Percentiles rank a stretch among this genome's conserved stretches.
Evolutionary conservation across 1,140 invertebrate species (phyloP).

Genomic region (Pollicipes pollicipes): DNA sequence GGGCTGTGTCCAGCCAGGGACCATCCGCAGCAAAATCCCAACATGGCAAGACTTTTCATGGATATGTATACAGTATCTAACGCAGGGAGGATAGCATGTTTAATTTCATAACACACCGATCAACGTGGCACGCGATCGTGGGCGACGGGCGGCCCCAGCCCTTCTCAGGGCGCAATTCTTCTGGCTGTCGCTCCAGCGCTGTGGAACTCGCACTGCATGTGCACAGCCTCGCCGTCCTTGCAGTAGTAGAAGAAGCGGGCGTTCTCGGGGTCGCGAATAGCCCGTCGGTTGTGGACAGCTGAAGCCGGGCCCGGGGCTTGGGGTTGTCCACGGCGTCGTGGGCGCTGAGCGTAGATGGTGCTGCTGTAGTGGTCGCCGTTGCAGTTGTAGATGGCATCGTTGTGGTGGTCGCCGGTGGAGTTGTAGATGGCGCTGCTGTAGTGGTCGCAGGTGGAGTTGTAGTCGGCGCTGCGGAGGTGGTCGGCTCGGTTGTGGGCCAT

Average conservation of each 20-base stretch:
- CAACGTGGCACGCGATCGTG: too few species aligned
- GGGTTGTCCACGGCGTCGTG: too few species aligned
- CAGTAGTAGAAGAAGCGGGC: background rate
- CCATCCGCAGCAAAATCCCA: too few species aligned
- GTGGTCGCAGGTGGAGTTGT: too few species aligned
- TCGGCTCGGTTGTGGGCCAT: background rate
- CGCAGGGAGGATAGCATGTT: too few species aligned
- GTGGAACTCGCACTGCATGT: background rate
- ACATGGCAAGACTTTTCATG: too few species aligned
- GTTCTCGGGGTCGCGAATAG: background rate
- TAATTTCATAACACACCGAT: too few species aligned
- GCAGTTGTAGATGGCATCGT: background rate
- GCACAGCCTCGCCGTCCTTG: background rate
- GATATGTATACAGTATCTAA: too few species aligned
- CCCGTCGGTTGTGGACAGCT: background rate
- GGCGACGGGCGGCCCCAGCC: too few species aligned
- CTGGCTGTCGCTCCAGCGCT: background rate
- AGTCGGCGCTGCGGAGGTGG: background rate
- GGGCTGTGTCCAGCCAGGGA: too few species aligned
- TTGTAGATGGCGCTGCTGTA: background rate
- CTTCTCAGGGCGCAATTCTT: background rate
- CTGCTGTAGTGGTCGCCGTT: background rate
- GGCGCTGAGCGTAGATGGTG: too few species aligned
- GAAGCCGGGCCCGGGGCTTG: background rate
- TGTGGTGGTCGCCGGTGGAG: background rate